Conservation (phyloP, 1,140 invertebrate genomes). For the Uloborus diversus region DNA sequence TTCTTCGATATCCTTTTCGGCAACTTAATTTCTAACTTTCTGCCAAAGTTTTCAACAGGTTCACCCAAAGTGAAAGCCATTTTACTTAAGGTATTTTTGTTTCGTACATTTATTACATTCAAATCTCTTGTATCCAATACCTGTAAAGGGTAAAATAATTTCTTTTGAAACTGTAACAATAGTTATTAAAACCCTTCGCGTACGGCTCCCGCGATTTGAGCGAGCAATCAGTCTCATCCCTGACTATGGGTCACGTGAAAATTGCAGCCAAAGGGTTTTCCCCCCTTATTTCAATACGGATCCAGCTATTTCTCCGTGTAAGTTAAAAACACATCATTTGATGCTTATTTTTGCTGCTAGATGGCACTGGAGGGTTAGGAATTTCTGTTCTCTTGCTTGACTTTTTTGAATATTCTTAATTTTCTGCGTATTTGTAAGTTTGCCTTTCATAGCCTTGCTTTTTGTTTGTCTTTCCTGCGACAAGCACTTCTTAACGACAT, state of each 20-base stretch:
- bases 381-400: background rate
- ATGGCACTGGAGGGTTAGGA: background rate
- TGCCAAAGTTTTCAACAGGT: slow-evolving; percentile 75
- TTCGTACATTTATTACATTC: slow-evolving; percentile 69
- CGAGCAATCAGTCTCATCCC: background rate
- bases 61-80: slow-evolving; percentile 74
- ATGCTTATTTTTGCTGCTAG: slow-evolving; percentile 8
- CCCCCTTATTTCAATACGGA: background rate
- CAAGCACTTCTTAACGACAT: background rate
- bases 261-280: background rate
- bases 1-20: slow-evolving; percentile 64
- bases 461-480: background rate
- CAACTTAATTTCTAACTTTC: slow-evolving; percentile 77
- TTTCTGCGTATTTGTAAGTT: background rate
- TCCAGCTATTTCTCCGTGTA: background rate
- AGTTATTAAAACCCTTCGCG: background rate
- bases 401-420: too few relatives aligned
- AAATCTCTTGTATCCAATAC: slow-evolving; percentile 81
- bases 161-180: background rate
- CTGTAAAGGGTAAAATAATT: slow-evolving; percentile 67
- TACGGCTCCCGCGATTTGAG: background rate
- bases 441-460: too few relatives aligned
- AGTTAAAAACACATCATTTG: background rate
- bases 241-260: background rate
- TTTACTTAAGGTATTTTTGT: slow-evolving; percentile 68